These are phyloP conservation scores for Triops longicaudatus DNA, from an alignment of 1,140 invertebrate genomes.

Conservation along the genomic window DNA sequence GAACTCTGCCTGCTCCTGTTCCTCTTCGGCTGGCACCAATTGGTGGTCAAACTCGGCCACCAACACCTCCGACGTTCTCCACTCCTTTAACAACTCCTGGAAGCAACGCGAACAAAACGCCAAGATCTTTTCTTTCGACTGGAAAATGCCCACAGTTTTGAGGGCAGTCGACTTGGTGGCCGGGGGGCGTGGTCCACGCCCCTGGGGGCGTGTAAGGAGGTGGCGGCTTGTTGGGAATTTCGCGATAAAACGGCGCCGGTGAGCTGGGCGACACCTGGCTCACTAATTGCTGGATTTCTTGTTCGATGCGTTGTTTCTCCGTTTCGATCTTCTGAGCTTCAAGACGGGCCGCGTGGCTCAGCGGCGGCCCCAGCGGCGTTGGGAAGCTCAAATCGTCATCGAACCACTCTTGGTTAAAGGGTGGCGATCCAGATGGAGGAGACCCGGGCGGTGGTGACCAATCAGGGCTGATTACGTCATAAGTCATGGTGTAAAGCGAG, in stretches of 20 bases:
- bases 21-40: background rate
- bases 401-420: conserved; percentile 33
- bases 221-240: conserved; percentile 62
- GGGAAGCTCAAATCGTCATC: conserved; percentile 35
- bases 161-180: conserved; percentile 30
- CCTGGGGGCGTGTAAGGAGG: conserved; percentile 57
- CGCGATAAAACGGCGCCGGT: conserved; percentile 41
- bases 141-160: conserved; percentile 13
- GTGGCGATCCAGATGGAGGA: background rate
- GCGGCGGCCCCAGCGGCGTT: conserved; percentile 28
- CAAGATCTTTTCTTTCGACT: conserved; percentile 29
- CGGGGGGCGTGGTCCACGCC: conserved; percentile 35
- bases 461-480: background rate
- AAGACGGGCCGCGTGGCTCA: conserved; percentile 13
- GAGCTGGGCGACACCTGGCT: background rate
- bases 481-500: conserved; percentile 8
- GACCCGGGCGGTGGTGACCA: background rate
- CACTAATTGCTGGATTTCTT: conserved; percentile 26
- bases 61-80: background rate
- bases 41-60: background rate
- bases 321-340: conserved; percentile 25
- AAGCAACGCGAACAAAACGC: background rate
- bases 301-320: conserved; percentile 25
- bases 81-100: background rate
- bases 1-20: conserved; percentile 29